A percentile compares a stretch with the other conserved stretches of the same genome.
phyloP scores from a whole-genome alignment of 2,888 invertebrate genomes.

The Lacanobia oleracea region DNA sequence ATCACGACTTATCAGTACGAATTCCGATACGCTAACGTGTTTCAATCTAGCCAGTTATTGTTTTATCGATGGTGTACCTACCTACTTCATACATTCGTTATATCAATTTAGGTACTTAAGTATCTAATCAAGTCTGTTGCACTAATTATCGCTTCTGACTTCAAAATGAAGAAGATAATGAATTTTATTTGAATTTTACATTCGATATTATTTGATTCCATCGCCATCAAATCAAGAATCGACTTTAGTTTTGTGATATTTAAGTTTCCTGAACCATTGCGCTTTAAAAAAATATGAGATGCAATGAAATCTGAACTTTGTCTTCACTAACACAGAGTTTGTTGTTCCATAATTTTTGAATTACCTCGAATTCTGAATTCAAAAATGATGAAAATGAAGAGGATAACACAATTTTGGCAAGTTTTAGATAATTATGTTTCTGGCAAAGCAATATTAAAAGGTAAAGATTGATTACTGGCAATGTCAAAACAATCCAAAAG shows the following conservation, averaged over 20 bases:
- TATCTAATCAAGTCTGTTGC: conserved; percentile 59
- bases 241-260: too few relatives aligned
- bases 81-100: not conserved
- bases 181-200: conserved; percentile 1
- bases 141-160: conserved; percentile 42
- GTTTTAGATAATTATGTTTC: not conserved
- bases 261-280: too few relatives aligned
- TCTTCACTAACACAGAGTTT: too few relatives aligned
- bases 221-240: not conserved
- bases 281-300: not conserved
- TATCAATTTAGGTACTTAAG: conserved; percentile 29
- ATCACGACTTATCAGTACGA: conserved; percentile 56
- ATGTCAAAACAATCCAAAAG: not conserved
- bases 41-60: conserved; percentile 47
- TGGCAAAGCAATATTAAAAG: not conserved
- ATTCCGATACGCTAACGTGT: conserved; percentile 61
- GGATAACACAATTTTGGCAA: conserved; percentile 2
- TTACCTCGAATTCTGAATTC: too few relatives aligned
- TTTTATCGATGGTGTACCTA: conserved; percentile 48
- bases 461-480: not conserved
- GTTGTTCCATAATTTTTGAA: not conserved
- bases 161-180: conserved; percentile 25
- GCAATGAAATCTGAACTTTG: not conserved
- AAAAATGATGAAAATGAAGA: not conserved
- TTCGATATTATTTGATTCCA: not conserved